Evolutionary conservation across 2,113 vertebrate species (phyloP), one percentile per base, ranked within the genome.

Genomic region (Aramus guarauna): DNA sequence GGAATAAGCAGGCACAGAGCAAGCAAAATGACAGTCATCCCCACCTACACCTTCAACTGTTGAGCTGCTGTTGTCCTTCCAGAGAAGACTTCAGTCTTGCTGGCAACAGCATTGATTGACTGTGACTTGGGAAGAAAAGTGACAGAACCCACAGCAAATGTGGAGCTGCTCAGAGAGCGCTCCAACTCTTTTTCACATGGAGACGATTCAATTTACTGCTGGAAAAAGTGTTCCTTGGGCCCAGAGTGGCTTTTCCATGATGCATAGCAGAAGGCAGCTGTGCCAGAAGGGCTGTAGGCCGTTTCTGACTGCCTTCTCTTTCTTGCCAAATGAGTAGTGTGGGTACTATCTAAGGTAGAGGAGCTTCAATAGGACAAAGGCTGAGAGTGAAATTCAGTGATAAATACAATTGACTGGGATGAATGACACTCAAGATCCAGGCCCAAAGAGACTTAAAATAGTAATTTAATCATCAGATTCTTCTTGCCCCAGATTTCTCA

Each of bases 101-200:
- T 97, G 90, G 63, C 86, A 94, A 24, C 17, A 76, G 45, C 67
- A 78, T 75, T 94, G 73, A 86, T n/a, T 83, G 90, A 62, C 47
- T 86, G 20, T 78, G 62, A 50, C 88, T 97, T 92, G 69, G 36
- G 32, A 75, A 72, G 78, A 80, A 32, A 69, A 91, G 55, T 72
- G 45, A 74, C 79, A 93, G 90, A 90, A 85, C 56, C 59, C 76
- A 56, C 79, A 73, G 69, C 73, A 89, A 87, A 60, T 43, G 36
- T 78, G 36, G 48, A 91, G 52, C 68, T 75, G 58, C 56, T 74
- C 74, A 43, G 86, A 84, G 94, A 90, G 24, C 81, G 6, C 48
- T 71, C 58, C 15, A 47, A 8, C 5, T 26, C 52, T 84, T 91
- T 92, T 91, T 60, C 39, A 48, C 34, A 21, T n/a, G 56, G 12